These are phyloP conservation scores for Hexactinellida sp. DNA, from an alignment of 37 sponge, comb jelly and placozoan genomes.

Conservation along the genomic window DNA sequence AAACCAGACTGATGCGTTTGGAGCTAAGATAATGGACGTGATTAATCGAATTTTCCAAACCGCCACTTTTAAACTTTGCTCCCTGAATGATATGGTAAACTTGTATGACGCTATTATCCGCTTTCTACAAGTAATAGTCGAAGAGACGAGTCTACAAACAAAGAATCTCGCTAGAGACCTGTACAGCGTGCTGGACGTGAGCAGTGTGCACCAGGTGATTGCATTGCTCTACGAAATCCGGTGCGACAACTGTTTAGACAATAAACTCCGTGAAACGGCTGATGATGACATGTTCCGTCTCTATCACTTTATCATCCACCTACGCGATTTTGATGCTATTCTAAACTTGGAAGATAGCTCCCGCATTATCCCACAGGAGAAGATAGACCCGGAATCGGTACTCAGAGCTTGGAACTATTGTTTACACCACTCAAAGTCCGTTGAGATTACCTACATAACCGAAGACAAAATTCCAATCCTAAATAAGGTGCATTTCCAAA, in stretches of 20 bases:
- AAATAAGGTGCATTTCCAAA: conserved; percentile 32
- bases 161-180: conserved; percentile 21
- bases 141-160: conserved; percentile 27
- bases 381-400: neutral
- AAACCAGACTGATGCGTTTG: neutral
- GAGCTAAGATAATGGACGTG: neutral
- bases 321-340: neutral
- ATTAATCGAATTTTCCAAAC: conserved; percentile 40
- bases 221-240: neutral
- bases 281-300: neutral
- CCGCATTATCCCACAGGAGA: neutral
- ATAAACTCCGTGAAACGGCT: neutral
- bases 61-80: neutral
- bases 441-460: conserved; percentile 37
- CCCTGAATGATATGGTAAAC: neutral
- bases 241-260: neutral
- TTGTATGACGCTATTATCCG: conserved; percentile 38
- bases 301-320: neutral
- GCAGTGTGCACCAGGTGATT: neutral
- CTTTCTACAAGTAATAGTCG: conserved; percentile 39
- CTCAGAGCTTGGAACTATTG: conserved; percentile 35
- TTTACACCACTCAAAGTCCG: conserved; percentile 19
- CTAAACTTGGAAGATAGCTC: neutral
- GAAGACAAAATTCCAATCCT: conserved; percentile 29
- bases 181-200: conserved; percentile 17